Percentiles rank a stretch among this genome's conserved stretches.
Conservation (phyloP, 2,888 invertebrate species). For the Hedychridium roseum region DNA sequence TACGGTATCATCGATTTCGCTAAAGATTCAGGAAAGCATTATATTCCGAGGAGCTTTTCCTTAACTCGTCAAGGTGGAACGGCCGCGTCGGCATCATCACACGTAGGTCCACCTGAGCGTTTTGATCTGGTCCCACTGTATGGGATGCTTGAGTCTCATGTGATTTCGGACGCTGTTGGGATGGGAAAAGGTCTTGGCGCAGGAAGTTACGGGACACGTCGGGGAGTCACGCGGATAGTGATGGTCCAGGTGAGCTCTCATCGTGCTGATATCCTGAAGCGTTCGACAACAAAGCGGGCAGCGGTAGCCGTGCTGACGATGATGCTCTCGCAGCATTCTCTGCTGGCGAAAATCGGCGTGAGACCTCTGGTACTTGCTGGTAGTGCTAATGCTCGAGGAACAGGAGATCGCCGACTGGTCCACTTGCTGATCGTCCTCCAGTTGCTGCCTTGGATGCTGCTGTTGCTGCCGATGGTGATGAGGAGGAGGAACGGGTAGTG, state of each 20-base stretch:
- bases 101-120: slow-evolving; percentile 78
- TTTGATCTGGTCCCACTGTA: slow-evolving; percentile 86
- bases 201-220: slow-evolving; percentile 79
- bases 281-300: slow-evolving; percentile 80
- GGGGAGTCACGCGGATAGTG: slow-evolving; percentile 88
- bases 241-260: slow-evolving; percentile 79
- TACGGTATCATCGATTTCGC: no score
- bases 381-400: slow-evolving; percentile 44
- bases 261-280: slow-evolving; percentile 72
- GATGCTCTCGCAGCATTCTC: slow-evolving; percentile 53
- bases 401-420: slow-evolving; percentile 27
- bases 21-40: no score
- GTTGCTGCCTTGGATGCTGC: slow-evolving; percentile 32
- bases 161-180: slow-evolving; percentile 89
- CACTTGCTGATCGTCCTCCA: slow-evolving; percentile 33
- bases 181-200: slow-evolving; percentile 80
- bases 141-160: slow-evolving; percentile 84
- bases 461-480: slow-evolving; percentile 40
- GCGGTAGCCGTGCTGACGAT: slow-evolving; percentile 65
- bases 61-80: no score
- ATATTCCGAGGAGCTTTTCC: no score
- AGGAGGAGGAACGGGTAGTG: slow-evolving; percentile 38
- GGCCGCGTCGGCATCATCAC: slow-evolving; percentile 58
- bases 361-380: slow-evolving; percentile 61
- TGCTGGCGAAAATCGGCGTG: slow-evolving; percentile 55